Evolutionary conservation across 2,797 vertebrate species (phyloP).

Genomic region (Amniataba percoides): DNA sequence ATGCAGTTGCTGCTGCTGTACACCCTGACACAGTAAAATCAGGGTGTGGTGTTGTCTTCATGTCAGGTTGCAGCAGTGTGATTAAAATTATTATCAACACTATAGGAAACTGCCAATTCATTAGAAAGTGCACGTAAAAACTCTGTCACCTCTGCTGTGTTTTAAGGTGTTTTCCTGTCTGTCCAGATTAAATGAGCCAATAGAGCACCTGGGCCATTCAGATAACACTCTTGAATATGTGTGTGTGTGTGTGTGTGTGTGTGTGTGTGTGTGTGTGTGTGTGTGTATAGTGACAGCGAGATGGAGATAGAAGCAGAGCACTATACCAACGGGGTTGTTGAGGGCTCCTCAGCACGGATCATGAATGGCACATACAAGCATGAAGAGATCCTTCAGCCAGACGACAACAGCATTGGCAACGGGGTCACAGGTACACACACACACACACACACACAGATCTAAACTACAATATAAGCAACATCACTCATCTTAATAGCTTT

Average conservation of each 20-base stretch:
- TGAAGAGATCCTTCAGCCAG: conserved; percentile 94
- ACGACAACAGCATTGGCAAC: conserved; percentile 94
- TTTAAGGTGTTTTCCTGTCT: not conserved
- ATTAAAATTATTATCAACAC: not conserved
- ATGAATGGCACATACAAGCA: conserved; percentile 98
- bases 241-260: not conserved
- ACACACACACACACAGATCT: too few relatives aligned
- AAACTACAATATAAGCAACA: not conserved
- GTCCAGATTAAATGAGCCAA: not conserved
- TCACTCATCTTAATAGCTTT: not conserved
- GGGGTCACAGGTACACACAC: conserved; percentile 79
- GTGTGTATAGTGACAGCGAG: conserved; percentile 91
- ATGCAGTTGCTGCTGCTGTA: too few relatives aligned
- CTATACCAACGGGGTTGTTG: conserved; percentile 94
- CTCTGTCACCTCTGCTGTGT: not conserved
- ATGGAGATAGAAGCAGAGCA: conserved; percentile 98
- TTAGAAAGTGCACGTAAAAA: not conserved
- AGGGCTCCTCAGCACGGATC: conserved; percentile 91
- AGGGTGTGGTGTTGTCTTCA: not conserved
- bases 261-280: not conserved
- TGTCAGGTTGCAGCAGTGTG: not conserved
- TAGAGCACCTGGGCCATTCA: not conserved
- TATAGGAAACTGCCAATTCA: not conserved
- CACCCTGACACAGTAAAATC: not conserved
- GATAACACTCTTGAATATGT: not conserved